A percentile compares a stretch with the other conserved stretches of the same genome.
Evolutionary conservation across 2,797 vertebrate species (phyloP).

Genomic region (Peromyscus aztecus): DNA sequence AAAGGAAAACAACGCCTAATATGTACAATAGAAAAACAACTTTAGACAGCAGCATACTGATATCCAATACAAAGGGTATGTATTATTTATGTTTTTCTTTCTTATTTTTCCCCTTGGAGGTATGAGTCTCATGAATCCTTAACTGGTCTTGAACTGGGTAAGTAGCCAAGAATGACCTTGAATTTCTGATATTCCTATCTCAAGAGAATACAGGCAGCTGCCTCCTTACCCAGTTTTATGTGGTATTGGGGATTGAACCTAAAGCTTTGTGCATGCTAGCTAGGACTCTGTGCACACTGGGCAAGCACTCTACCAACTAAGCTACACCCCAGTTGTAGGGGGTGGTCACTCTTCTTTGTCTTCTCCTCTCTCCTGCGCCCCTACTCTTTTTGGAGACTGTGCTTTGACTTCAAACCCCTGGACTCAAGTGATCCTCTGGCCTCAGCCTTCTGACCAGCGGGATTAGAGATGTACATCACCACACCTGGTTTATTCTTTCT

Average conservation of each 20-base stretch:
- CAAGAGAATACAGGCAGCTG: neutral
- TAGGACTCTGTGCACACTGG: neutral
- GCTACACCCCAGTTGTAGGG: neutral
- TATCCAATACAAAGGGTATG: neutral
- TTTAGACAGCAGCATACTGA: slow-evolving; percentile 41
- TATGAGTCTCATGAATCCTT: neutral
- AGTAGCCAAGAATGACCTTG: neutral
- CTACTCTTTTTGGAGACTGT: neutral
- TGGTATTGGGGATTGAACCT: neutral
- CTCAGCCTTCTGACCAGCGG: neutral
- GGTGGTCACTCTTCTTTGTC: neutral
- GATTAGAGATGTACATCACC: neutral
- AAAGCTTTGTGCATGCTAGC: neutral
- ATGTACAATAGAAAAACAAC: slow-evolving; percentile 53
- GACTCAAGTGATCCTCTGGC: neutral
- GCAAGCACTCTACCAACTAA: neutral
- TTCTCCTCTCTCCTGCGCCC: neutral
- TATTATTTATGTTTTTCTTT: slow-evolving; percentile 20
- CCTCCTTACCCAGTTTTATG: neutral
- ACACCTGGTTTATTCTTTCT: neutral
- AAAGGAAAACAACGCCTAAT: slow-evolving; percentile 71
- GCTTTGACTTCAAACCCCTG: neutral
- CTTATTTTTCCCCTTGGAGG: neutral
- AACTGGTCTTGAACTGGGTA: neutral
- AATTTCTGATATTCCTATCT: neutral